These are phyloP conservation scores for Sporophila hypoxantha DNA, from an alignment of 2,113 vertebrate species.

Conservation along the genomic window DNA sequence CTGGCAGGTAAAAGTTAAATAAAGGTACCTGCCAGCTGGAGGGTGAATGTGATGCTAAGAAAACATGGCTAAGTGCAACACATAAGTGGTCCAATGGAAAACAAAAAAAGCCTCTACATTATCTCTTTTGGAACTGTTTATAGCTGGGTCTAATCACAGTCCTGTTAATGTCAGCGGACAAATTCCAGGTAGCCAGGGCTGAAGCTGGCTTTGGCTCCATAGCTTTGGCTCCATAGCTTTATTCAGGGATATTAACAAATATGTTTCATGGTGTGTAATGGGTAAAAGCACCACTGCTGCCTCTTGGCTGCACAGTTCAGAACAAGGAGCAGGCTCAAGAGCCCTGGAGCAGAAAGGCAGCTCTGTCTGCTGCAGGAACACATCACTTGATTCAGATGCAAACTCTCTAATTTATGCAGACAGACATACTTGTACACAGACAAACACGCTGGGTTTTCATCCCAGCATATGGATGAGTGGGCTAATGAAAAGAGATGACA, in stretches of 20 bases:
- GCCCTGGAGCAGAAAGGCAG: conserved; percentile 1
- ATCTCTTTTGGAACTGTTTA: conserved; percentile 12
- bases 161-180: conserved; percentile 15
- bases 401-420: conserved; percentile 27
- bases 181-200: neutral
- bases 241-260: neutral
- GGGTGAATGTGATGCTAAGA: neutral
- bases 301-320: neutral
- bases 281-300: neutral
- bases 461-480: neutral
- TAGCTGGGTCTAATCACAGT: neutral
- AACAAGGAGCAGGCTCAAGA: neutral
- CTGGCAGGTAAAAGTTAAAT: conserved; percentile 30
- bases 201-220: neutral
- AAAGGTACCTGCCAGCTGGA: neutral
- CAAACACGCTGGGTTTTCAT: neutral
- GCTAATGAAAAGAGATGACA: conserved; percentile 16
- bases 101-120: neutral
- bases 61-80: neutral
- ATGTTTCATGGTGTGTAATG: neutral
- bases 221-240: neutral
- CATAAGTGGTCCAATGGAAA: neutral
- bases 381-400: neutral
- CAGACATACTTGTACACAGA: conserved; percentile 30
- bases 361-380: conserved; percentile 27